These are phyloP conservation scores for Araneus ventricosus DNA, from an alignment of 1,140 invertebrate species.

Conservation along the genomic window DNA sequence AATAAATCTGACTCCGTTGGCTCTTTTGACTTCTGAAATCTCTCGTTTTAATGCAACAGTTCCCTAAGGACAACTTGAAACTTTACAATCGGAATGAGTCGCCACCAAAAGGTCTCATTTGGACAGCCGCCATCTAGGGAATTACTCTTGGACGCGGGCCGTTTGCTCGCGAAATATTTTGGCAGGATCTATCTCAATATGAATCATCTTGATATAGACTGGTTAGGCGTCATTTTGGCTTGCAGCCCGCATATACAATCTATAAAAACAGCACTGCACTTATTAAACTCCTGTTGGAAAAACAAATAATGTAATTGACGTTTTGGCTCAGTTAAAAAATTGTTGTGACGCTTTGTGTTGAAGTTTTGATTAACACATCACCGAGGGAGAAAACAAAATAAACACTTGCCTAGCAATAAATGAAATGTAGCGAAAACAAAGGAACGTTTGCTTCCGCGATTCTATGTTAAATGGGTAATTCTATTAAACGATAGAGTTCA, in stretches of 20 bases:
- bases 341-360: neutral
- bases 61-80: slow-evolving; percentile 5
- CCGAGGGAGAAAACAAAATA: neutral
- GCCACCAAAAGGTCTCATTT: slow-evolving; percentile 24
- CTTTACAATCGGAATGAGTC: slow-evolving; percentile 9
- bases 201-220: slow-evolving; percentile 37
- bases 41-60: neutral
- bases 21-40: neutral
- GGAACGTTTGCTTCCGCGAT: neutral
- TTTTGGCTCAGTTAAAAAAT: neutral
- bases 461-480: neutral
- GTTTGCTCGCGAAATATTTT: slow-evolving; percentile 24
- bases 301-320: neutral
- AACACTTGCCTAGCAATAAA: neutral
- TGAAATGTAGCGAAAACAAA: neutral
- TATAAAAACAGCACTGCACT: slow-evolving; percentile 1
- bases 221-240: slow-evolving; percentile 17
- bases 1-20: neutral
- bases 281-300: neutral
- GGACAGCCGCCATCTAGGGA: slow-evolving; percentile 15
- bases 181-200: neutral
- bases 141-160: slow-evolving; percentile 24
- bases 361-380: neutral
- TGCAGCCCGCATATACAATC: neutral
- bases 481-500: neutral